Percentiles rank a stretch among this genome's conserved stretches.
phyloP scores from a whole-genome alignment of 2,113 vertebrate genomes.

The Cercocebus atys region DNA sequence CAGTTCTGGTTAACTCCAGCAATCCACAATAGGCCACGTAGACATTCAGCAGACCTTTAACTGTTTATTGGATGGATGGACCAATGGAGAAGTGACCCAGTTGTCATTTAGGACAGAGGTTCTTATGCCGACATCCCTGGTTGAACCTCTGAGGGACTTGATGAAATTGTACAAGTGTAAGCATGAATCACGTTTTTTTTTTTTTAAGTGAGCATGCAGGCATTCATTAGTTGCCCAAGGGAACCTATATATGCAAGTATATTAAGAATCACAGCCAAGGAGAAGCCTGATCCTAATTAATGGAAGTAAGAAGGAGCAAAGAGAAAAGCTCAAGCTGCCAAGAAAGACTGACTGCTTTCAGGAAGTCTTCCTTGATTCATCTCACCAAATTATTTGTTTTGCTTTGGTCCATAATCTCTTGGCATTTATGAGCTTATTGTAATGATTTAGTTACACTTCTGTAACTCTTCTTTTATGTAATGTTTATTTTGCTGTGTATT shows the following conservation, averaged over 20 bases:
- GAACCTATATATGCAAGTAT: not conserved
- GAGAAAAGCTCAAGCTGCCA: not conserved
- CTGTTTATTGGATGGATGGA: not conserved
- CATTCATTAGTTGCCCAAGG: not conserved
- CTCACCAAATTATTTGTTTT: not conserved
- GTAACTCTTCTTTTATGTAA: not conserved
- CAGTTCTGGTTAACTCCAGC: not conserved
- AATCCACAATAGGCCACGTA: not conserved
- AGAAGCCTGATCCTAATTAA: not conserved
- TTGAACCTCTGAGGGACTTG: not conserved
- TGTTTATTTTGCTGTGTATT: not conserved
- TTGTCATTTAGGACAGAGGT: slow-evolving; percentile 8
- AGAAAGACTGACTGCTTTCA: not conserved
- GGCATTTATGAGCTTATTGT: not conserved
- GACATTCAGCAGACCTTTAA: not conserved
- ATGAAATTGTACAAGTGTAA: not conserved
- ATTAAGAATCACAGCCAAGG: not conserved
- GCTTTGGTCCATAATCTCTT: not conserved
- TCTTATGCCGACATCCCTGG: not conserved
- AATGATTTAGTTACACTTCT: no score
- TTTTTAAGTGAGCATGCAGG: not conserved
- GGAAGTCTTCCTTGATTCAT: not conserved
- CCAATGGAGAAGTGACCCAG: not conserved
- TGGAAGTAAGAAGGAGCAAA: not conserved
- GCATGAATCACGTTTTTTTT: not conserved